phyloP scores from a whole-genome alignment of 2,888 invertebrate genomes.

The Idaea aversata region DNA sequence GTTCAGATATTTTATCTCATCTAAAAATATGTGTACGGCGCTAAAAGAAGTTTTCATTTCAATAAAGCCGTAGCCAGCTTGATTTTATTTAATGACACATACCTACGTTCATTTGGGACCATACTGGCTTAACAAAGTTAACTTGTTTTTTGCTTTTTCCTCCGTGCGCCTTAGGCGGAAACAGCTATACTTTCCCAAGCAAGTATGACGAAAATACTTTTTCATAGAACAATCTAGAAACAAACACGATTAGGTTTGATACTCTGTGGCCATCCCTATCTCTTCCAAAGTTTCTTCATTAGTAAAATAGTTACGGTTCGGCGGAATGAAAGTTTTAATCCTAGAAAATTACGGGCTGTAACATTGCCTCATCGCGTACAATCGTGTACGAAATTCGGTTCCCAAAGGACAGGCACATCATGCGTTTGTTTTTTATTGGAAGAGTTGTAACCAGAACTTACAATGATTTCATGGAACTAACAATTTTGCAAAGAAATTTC shows the following conservation, averaged over 20 bases:
- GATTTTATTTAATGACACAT: too few species aligned
- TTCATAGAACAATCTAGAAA: background rate
- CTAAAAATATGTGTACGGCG: too few species aligned
- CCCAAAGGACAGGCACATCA: background rate
- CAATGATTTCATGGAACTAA: too few species aligned
- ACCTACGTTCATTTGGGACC: too few species aligned
- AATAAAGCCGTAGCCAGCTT: too few species aligned
- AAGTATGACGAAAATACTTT: background rate
- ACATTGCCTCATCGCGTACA: conserved; percentile 31
- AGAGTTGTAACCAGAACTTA: too few species aligned
- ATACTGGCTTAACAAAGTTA: too few species aligned
- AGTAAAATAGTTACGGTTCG: conserved; percentile 41
- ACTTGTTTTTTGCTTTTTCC: too few species aligned
- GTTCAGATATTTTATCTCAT: too few species aligned
- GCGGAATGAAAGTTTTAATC: conserved; percentile 49
- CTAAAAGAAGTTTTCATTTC: too few species aligned
- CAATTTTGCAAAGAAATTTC: too few species aligned
- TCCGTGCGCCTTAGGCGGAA: too few species aligned
- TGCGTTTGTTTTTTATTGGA: background rate
- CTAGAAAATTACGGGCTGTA: conserved; percentile 45
- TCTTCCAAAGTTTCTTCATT: conserved; percentile 47
- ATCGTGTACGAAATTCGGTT: conserved; percentile 12
- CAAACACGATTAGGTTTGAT: conserved; percentile 2
- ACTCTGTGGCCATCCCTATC: conserved; percentile 26
- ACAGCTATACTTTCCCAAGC: background rate